Base-by-base conservation (phyloP, 2,797 vertebrate genomes). In the Characodon lateralis region DNA sequence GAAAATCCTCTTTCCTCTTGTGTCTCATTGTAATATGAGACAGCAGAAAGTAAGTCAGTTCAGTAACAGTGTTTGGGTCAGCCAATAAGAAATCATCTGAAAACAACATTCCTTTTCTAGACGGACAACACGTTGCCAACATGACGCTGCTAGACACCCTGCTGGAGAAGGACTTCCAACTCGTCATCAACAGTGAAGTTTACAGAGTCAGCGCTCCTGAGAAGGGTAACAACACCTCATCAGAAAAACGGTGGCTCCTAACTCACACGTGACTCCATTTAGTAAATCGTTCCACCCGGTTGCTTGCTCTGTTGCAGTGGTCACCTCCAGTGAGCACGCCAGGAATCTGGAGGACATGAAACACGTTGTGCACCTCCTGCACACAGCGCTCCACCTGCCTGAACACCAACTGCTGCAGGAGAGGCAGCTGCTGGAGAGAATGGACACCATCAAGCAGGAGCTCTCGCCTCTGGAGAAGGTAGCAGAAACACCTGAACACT, bases 381-480 rank as follows among this genome's bases (percentile, higher is more conserved):
- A 97, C 86, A 91, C 94, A 0, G 95, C 96, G 1, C 90, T 99
- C 6, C 95, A 97, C 75, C 89, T 95, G 71, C 95, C 96, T 2
- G 94, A 96, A 12, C 94, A 97, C 83, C 97, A 97, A 77, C 88
- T 96, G 69, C 95, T 90, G 79, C 95, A 90, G 80, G 97, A 99
- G 90, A 95, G 89, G 43, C 90, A 95, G 61, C 93, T 99, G 65
- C 90, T 97, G 65, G 94, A 96, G 87, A 96, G 89, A 79, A 78
- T 98, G 74, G 96, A 97, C 86, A 71, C 77, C 85, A 91, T 99
- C 78, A 96, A 95, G 82, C 95, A 96, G 77, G 93, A 98, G 87
- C 93, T 99, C n/a, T 89, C 94, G 1, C 97, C 97, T 69, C 89
- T 99, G 31, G 97, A 99, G 89, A 91, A 97, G 98, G 98, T 99